These are phyloP conservation scores for Pelobates cultripes DNA, from an alignment of 2,797 vertebrate species.

Conservation along the genomic window DNA sequence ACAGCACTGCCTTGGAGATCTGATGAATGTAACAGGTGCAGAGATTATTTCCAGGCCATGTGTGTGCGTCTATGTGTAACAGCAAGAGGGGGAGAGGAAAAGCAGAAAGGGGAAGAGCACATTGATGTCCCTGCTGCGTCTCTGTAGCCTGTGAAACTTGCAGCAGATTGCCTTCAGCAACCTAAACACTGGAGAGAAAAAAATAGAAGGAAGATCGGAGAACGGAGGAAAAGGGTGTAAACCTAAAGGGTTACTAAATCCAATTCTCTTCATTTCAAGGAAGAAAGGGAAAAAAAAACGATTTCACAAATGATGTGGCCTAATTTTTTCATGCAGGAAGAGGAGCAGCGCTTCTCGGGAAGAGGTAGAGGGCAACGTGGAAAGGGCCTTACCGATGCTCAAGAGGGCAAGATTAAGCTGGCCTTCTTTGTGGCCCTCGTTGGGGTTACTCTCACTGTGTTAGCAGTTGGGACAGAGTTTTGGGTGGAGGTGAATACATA, in stretches of 20 bases:
- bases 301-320: slow-evolving; percentile 80
- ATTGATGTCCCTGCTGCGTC: slow-evolving; percentile 39
- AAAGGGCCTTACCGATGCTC: slow-evolving; percentile 77
- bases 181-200: slow-evolving; percentile 24
- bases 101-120: slow-evolving; percentile 21
- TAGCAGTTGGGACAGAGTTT: slow-evolving; percentile 90
- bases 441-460: slow-evolving; percentile 82
- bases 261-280: slow-evolving; percentile 20
- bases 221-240: slow-evolving; percentile 67
- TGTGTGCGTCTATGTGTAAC: slow-evolving; percentile 50
- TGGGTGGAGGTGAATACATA: slow-evolving; percentile 88
- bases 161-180: slow-evolving; percentile 50
- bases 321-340: slow-evolving; percentile 84
- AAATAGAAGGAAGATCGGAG: slow-evolving; percentile 26
- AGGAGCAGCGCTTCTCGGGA: slow-evolving; percentile 70
- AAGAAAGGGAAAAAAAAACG: slow-evolving; percentile 16
- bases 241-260: slow-evolving; percentile 11
- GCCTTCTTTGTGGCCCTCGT: slow-evolving; percentile 81
- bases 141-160: slow-evolving; percentile 53
- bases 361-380: slow-evolving; percentile 62
- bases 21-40: slow-evolving; percentile 55
- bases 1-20: slow-evolving; percentile 51
- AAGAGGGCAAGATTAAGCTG: slow-evolving; percentile 87
- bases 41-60: slow-evolving; percentile 31
- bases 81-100: slow-evolving; percentile 55